A percentile compares a stretch with the other conserved stretches of the same genome.
phyloP scores from a whole-genome alignment of 2,888 invertebrate genomes.

The Ctenicera cuprea region DNA sequence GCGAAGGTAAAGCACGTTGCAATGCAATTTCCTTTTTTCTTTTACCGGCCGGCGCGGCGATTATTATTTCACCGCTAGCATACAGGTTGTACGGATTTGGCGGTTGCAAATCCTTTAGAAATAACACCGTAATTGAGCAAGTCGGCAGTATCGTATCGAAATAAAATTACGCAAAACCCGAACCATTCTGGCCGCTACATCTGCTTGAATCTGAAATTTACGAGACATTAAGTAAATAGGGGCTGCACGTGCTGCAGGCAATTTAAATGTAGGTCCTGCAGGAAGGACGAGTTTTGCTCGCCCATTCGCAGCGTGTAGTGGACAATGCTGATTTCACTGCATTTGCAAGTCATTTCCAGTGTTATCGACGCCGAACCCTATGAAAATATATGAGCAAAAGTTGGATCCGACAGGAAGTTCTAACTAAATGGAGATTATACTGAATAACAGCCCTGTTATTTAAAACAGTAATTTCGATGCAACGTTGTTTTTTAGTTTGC shows the following conservation, averaged over 20 bases:
- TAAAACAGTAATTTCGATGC: not conserved
- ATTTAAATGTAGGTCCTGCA: slow-evolving; percentile 39
- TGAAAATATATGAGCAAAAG: slow-evolving; percentile 29
- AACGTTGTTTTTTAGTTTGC: not conserved
- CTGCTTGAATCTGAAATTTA: slow-evolving; percentile 41
- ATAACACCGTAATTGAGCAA: not conserved
- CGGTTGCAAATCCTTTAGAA: not conserved
- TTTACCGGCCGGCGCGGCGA: no score
- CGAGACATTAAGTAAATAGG: slow-evolving; percentile 45
- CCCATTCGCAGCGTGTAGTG: slow-evolving; percentile 33
- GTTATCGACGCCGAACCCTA: slow-evolving; percentile 25
- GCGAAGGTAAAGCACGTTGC: not conserved
- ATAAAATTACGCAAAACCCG: slow-evolving; percentile 21
- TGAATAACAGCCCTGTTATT: slow-evolving; percentile 15
- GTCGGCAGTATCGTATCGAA: slow-evolving; percentile 7
- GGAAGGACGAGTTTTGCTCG: slow-evolving; percentile 37
- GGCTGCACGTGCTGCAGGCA: slow-evolving; percentile 42
- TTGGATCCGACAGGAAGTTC: slow-evolving; percentile 22
- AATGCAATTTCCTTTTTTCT: not conserved
- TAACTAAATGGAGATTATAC: slow-evolving; percentile 12
- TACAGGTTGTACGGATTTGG: not conserved
- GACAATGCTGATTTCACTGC: slow-evolving; percentile 36
- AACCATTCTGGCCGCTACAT: slow-evolving; percentile 28
- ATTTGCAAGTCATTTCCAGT: slow-evolving; percentile 37
- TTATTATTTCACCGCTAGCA: not conserved